Base-by-base conservation (phyloP, 2,797 vertebrate genomes). In the Fratercula arctica region DNA sequence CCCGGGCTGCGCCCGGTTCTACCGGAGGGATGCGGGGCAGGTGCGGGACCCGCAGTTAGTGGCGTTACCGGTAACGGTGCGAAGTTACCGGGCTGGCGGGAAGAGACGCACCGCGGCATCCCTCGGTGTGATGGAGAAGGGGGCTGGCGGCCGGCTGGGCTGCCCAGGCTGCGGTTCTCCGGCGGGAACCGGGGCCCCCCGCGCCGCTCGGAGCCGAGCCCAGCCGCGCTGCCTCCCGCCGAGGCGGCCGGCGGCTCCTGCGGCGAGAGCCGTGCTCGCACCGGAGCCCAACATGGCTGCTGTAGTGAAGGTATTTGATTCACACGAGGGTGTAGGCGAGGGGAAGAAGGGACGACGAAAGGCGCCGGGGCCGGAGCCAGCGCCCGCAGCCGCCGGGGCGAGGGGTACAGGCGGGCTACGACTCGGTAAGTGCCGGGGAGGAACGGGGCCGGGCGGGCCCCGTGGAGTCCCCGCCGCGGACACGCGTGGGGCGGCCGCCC, bases 241-340 rank as follows among this genome's bases (percentile, higher is more conserved):
- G 66, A 73, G 80, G 76, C 88, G 73, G 25, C 78, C 94, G 85
- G 73, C 66, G 87, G 93, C 33, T 94, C 73, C 39, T 68, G 90
- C 87, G 77, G 93, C 73, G 93, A 94, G 81, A 68, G 87, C 82
- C 59, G 93, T 8, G 87, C 84, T 88, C 69, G 77, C 37, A 86
- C 92, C 95, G 92, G 81, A 90, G 94, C 73, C 80, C 94, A 96
- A 96, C 90, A 94, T 95, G 95, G 95, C 95, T 96, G 95, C 94
- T 94, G 77, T 16, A 77, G 92, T 90, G 92, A 69, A 94, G 95
- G 94, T 86, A 93, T 93, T 89, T 70, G 56, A 79, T 88, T 51
- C 93, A 64, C 83, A 39, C 90, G 24, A 57, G 79, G 93, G 53
- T 76, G 72, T 6, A 15, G 83, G 83, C 57, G 29, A 37, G 43